Conservation (phyloP, 2,888 invertebrate species). For the Stramonita haemastoma region DNA sequence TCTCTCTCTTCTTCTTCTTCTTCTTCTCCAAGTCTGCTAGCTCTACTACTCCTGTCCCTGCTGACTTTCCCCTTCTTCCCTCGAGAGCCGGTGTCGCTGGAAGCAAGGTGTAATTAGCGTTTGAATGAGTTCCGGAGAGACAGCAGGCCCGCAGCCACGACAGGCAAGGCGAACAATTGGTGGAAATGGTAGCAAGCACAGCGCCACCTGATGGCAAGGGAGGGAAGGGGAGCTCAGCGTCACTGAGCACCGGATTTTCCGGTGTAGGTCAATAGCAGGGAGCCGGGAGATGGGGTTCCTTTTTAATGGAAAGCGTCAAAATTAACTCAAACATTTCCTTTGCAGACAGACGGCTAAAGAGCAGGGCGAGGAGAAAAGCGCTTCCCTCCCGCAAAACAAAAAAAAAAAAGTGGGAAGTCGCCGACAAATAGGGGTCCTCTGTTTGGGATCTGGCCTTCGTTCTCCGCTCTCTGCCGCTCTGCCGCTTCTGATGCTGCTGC, state of each 20-base stretch:
- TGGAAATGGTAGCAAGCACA: slow-evolving; percentile 30
- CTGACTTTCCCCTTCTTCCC: slow-evolving; percentile 20
- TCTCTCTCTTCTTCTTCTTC: background rate
- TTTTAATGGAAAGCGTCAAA: slow-evolving; percentile 51
- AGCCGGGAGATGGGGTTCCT: slow-evolving; percentile 44
- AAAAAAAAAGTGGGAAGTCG: slow-evolving; percentile 18
- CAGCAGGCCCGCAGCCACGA: slow-evolving; percentile 41
- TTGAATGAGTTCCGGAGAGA: slow-evolving; percentile 42
- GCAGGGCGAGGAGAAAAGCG: slow-evolving; percentile 32
- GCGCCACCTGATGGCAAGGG: slow-evolving; percentile 42
- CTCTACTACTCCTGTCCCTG: slow-evolving; percentile 2
- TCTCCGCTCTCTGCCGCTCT: slow-evolving; percentile 1
- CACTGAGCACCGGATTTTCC: slow-evolving; percentile 41
- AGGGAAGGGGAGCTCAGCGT: slow-evolving; percentile 28
- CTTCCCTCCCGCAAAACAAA: too few species aligned
- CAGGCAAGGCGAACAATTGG: slow-evolving; percentile 39
- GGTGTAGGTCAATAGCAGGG: slow-evolving; percentile 36
- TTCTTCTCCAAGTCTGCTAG: background rate
- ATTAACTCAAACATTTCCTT: slow-evolving; percentile 51
- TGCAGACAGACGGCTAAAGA: slow-evolving; percentile 37
- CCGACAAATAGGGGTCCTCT: slow-evolving; percentile 35
- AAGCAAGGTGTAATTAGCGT: slow-evolving; percentile 44
- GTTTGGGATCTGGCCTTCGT: slow-evolving; percentile 6
- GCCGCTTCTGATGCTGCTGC: too few species aligned
- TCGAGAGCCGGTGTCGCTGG: slow-evolving; percentile 31